Conservation (phyloP, 2,888 invertebrate genomes). For the Ophioninae sp. region DNA sequence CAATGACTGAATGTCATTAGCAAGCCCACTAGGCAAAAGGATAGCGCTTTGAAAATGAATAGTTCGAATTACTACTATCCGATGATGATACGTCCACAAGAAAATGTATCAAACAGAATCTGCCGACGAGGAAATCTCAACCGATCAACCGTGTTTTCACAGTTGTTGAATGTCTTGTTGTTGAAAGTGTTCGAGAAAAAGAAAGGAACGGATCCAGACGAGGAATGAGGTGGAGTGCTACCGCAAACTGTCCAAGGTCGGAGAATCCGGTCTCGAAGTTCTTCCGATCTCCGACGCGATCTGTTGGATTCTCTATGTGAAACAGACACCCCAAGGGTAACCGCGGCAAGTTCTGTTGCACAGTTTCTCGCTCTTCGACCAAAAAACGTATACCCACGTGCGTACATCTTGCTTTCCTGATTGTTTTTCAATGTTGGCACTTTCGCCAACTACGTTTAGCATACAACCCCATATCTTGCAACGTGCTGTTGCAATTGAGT, state of each 20-base stretch:
- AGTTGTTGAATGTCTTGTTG: conserved; percentile 48
- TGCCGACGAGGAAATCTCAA: conserved; percentile 10
- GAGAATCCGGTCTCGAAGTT: conserved; percentile 38
- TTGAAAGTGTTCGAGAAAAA: conserved; percentile 33
- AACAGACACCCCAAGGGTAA: conserved; percentile 11
- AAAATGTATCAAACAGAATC: neutral
- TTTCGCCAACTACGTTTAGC: conserved; percentile 21
- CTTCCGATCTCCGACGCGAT: conserved; percentile 55
- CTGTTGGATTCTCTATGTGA: conserved; percentile 19
- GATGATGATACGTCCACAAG: neutral
- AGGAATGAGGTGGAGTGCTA: conserved; percentile 21
- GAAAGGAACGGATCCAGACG: conserved; percentile 13
- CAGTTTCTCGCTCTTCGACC: conserved; percentile 45
- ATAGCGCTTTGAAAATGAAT: neutral
- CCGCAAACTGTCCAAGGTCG: conserved; percentile 36
- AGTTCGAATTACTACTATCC: neutral
- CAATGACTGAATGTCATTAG: neutral
- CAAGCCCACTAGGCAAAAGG: neutral
- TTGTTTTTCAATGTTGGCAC: conserved; percentile 34
- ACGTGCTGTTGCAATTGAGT: conserved; percentile 50
- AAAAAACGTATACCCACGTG: conserved; percentile 1
- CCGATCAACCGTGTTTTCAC: conserved; percentile 11
- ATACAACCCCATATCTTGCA: conserved; percentile 33
- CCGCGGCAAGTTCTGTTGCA: conserved; percentile 15
- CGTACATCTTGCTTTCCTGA: conserved; percentile 30